These are phyloP conservation scores for Periplaneta americana DNA, from an alignment of 1,140 invertebrate species.

Conservation along the genomic window DNA sequence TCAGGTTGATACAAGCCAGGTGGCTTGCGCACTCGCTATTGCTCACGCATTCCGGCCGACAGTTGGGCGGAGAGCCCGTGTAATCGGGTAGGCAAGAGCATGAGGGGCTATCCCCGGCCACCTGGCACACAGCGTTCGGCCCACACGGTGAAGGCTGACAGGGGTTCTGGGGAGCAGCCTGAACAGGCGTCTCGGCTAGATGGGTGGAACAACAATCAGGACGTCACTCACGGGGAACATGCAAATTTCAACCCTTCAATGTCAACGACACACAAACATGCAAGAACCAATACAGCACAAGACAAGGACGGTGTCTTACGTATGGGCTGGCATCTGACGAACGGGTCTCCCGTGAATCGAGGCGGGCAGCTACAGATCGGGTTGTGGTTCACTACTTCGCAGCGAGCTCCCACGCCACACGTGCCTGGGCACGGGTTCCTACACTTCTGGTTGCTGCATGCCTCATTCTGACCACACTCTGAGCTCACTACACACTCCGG, in stretches of 20 bases:
- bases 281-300: background rate
- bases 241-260: too few species aligned
- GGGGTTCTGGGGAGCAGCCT: slow-evolving; percentile 26
- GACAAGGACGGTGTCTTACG: slow-evolving; percentile 17
- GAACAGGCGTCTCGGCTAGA: background rate
- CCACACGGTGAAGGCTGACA: slow-evolving; percentile 51
- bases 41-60: slow-evolving; percentile 31
- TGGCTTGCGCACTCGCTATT: slow-evolving; percentile 29
- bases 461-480: slow-evolving; percentile 40
- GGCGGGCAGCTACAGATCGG: slow-evolving; percentile 49
- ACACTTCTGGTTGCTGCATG: slow-evolving; percentile 47
- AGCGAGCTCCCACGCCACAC: slow-evolving; percentile 43
- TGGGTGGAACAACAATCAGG: background rate
- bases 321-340: slow-evolving; percentile 40
- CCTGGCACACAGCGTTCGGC: slow-evolving; percentile 49
- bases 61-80: slow-evolving; percentile 29
- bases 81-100: slow-evolving; percentile 31
- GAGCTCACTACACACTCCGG: slow-evolving; percentile 44
- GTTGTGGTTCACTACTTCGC: slow-evolving; percentile 49
- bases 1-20: slow-evolving; percentile 29
- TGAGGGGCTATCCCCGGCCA: slow-evolving; percentile 32
- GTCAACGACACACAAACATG: too few species aligned
- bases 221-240: too few species aligned
- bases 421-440: slow-evolving; percentile 45
- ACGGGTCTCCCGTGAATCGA: slow-evolving; percentile 50